Conservation (phyloP, 2,888 invertebrate genomes). For the Drosophila mimica region DNA sequence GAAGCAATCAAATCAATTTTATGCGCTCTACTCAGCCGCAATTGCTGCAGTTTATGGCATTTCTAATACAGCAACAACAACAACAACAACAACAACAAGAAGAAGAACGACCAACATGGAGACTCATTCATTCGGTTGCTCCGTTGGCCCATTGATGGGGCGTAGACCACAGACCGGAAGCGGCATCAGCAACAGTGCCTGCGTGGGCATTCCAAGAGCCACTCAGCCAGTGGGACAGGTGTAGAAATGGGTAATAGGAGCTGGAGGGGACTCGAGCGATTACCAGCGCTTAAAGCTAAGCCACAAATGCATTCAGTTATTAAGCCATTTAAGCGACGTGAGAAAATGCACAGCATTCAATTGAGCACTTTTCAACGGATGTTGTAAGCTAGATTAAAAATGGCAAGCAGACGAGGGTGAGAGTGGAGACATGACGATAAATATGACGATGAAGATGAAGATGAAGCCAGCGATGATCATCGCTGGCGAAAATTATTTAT, state of each 20-base stretch:
- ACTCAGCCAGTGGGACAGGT: slow-evolving; percentile 14
- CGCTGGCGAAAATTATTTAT: slow-evolving; percentile 75
- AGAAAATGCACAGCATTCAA: slow-evolving; percentile 73
- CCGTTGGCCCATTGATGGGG: slow-evolving; percentile 59
- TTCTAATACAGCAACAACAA: slow-evolving; percentile 65
- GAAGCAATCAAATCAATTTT: slow-evolving; percentile 76
- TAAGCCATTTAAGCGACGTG: slow-evolving; percentile 79
- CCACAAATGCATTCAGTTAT: slow-evolving; percentile 78
- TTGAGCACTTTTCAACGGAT: slow-evolving; percentile 53
- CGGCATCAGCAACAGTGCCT: slow-evolving; percentile 57
- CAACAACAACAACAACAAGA: too few species aligned
- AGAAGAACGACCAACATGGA: slow-evolving; percentile 1
- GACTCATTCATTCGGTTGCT: slow-evolving; percentile 59
- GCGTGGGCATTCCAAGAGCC: slow-evolving; percentile 55
- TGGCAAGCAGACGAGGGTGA: slow-evolving; percentile 15
- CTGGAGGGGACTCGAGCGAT: slow-evolving; percentile 34
- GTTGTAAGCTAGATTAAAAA: slow-evolving; percentile 59
- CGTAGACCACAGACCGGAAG: slow-evolving; percentile 76
- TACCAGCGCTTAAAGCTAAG: slow-evolving; percentile 74
- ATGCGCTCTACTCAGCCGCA: slow-evolving; percentile 57
- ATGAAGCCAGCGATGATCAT: slow-evolving; percentile 37
- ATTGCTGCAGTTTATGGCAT: slow-evolving; percentile 70
- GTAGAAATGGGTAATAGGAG: background rate
- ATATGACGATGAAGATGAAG: slow-evolving; percentile 33
- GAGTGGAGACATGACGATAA: slow-evolving; percentile 26